Evolutionary conservation across 2,888 invertebrate species (phyloP).

Genomic region (Timema podura): DNA sequence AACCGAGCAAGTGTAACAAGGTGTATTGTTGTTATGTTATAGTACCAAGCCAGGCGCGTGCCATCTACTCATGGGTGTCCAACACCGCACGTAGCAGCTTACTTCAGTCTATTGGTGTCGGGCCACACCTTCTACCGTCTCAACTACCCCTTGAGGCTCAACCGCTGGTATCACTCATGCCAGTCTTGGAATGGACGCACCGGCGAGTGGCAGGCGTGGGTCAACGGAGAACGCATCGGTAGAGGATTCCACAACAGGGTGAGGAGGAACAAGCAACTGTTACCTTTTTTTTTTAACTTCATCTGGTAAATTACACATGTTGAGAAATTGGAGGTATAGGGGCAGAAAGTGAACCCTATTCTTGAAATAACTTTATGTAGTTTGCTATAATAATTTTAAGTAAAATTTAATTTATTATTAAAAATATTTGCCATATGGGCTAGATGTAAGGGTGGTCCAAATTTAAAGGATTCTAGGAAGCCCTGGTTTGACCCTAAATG

Average conservation of each 20-base stretch:
- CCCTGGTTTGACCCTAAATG: too few species aligned
- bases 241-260: constrained; percentile 84
- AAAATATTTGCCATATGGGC: too few species aligned
- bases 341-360: too few species aligned
- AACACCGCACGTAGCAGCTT: constrained; percentile 78
- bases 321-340: too few species aligned
- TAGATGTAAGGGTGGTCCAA: too few species aligned
- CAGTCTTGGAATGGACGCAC: constrained; percentile 86
- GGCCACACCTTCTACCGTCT: constrained; percentile 77
- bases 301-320: too few species aligned
- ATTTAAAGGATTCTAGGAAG: too few species aligned
- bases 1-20: too few species aligned
- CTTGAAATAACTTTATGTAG: too few species aligned
- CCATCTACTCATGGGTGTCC: constrained; percentile 73
- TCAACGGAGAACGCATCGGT: constrained; percentile 79
- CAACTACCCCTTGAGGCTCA: constrained; percentile 63
- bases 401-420: too few species aligned
- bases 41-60: constrained; percentile 67
- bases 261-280: constrained; percentile 42
- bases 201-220: constrained; percentile 88
- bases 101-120: constrained; percentile 74
- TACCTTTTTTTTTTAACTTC: too few species aligned
- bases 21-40: constrained; percentile 46
- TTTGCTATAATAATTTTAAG: too few species aligned
- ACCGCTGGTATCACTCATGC: constrained; percentile 81